Conservation (phyloP, 2,888 invertebrate genomes). For the Oligia latruncula region DNA sequence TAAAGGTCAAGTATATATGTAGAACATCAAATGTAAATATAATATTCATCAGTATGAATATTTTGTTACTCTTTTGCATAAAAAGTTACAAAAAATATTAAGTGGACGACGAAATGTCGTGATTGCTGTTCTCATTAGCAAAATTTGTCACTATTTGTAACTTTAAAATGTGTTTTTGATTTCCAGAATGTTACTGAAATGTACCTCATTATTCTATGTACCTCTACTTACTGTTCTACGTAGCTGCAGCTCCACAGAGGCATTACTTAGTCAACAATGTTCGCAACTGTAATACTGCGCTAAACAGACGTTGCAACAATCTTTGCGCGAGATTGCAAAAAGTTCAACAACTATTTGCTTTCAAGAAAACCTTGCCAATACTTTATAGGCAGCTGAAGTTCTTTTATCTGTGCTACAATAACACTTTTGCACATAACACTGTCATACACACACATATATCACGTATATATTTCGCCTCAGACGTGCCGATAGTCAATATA, state of each 20-base stretch:
- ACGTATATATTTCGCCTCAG: constrained; percentile 42
- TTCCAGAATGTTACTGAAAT: constrained; percentile 1
- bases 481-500: constrained; percentile 64
- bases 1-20: constrained; percentile 45
- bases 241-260: background rate
- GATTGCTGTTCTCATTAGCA: constrained; percentile 45
- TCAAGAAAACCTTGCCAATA: constrained; percentile 41
- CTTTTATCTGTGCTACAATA: constrained; percentile 45
- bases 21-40: constrained; percentile 12
- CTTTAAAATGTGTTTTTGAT: constrained; percentile 26
- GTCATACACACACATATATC: constrained; percentile 11
- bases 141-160: constrained; percentile 17
- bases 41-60: background rate
- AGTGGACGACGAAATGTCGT: constrained; percentile 2
- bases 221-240: background rate
- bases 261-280: constrained; percentile 41
- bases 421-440: constrained; percentile 36
- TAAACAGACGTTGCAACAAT: constrained; percentile 34
- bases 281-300: constrained; percentile 17
- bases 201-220: background rate
- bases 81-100: constrained; percentile 10
- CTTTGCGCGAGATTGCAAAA: constrained; percentile 49
- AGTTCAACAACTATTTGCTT: constrained; percentile 53
- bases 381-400: constrained; percentile 43
- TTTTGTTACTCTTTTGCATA: background rate